Evolutionary conservation across 2,888 invertebrate genomes (phyloP).

Genomic region (Pterostichus madidus): DNA sequence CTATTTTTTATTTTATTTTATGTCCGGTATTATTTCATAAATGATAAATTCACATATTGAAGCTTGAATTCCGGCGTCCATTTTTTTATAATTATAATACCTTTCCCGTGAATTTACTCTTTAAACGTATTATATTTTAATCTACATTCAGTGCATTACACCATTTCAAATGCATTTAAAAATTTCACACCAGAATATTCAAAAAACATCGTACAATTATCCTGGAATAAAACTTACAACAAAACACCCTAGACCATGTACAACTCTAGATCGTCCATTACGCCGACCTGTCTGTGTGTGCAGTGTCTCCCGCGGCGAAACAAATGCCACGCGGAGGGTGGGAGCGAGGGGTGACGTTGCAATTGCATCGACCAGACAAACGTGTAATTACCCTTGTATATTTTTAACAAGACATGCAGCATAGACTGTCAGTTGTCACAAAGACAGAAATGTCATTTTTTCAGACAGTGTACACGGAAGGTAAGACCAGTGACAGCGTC

Average conservation of each 20-base stretch:
- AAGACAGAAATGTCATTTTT: conserved; percentile 64
- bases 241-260: not conserved
- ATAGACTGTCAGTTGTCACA: conserved; percentile 59
- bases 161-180: conserved; percentile 45
- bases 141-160: conserved; percentile 9
- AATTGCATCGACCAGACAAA: conserved; percentile 65
- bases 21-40: too few species aligned
- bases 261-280: conserved; percentile 26
- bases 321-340: conserved; percentile 32
- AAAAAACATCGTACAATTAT: conserved; percentile 12
- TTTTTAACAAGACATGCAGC: conserved; percentile 72
- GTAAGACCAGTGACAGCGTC: conserved; percentile 28
- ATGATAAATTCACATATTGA: too few species aligned
- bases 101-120: not conserved
- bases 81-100: not conserved
- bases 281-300: not conserved
- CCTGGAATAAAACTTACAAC: conserved; percentile 11
- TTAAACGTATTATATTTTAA: conserved; percentile 37
- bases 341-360: conserved; percentile 3
- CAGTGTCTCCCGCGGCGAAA: conserved; percentile 33
- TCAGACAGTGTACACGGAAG: conserved; percentile 35
- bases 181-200: conserved; percentile 18
- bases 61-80: too few species aligned
- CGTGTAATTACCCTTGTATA: conserved; percentile 72
- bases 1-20: too few species aligned